Evolutionary conservation across 2,797 vertebrate species (phyloP), one percentile per base, ranked within the genome.

Genomic region (Miichthys miiuy): DNA sequence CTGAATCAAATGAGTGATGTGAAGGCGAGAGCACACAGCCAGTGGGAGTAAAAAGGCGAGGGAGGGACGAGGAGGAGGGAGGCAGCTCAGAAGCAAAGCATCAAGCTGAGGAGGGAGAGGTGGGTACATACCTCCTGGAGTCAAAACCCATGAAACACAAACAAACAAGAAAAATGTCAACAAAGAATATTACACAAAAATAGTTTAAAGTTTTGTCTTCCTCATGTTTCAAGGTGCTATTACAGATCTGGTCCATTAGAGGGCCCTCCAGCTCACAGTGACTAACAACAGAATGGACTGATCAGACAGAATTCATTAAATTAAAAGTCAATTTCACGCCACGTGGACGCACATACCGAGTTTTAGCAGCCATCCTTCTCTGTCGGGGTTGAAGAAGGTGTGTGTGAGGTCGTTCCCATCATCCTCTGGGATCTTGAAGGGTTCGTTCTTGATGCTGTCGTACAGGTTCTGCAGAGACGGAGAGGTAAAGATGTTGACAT

Each of bases 61-160:
- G 27, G 6, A 23, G 52, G 25, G 23, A 38, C 34, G 3, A 11
- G 11, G 25, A 2, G 90, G 83, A 88, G 90, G 89, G 84, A 62
- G 80, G 81, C 78, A 92, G 78, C 51, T 82, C 21, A 68, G 68
- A 71, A 75, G 86, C 83, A 82, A 87, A 91, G 91, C 89, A 42
- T 76, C 46, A 77, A 85, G 85, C 71, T 56, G 82, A n/a, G 23
- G 57, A 48, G 17, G 55, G 52, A 23, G 56, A 48, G 27, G 56
- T 44, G 23, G 27, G 25, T 97, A 99, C 98, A 85, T 98, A 99
- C 98, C 98, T 99, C 98, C 97, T 99, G 97, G 93, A 96, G 96
- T 95, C 95, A 97, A 93, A 96, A 95, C 93, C 95, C 95, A 97
- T 96, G 96, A 92, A 96, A 96, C 72, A 89, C 62, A 92, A 95